Base-by-base conservation (phyloP, 2,888 invertebrate species). In the Volucella inflata region DNA sequence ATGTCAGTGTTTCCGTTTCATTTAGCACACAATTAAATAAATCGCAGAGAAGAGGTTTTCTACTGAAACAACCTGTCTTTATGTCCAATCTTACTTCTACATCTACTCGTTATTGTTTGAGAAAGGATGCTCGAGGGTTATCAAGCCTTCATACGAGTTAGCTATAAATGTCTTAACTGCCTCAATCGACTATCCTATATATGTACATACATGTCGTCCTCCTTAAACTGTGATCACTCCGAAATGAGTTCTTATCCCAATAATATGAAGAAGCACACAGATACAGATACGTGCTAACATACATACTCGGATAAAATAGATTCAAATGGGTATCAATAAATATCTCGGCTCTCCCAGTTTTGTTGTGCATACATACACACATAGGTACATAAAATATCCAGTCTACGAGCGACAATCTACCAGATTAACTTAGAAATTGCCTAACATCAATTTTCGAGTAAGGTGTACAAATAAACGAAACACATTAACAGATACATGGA, bases 1-100 rank as follows among this genome's bases (percentile, higher is more conserved):
- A 76, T 81, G 78, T 74, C 82, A 62, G 79, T 80, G 89, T 91
- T 90, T 89, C 90, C 90, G 89, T 90, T 89, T 90, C 91, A 90
- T 91, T 91, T 91, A 89, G 90, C 90, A 91, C 90, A 90, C 90
- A 91, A 91, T 91, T 90, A 90, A 90, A 89, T 91, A 84, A 80
- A 84, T 84, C 84, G 84, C 70, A 71, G 75, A 71, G 75, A 80
- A 70, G 57, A 70, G 70, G 57, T 67, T 71, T 75, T 76, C 36
- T 50, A 60, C 46, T 60, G 48, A 38, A 57, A 76, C 38, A 80
- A 71, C 80, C 75, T 65, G 70, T 74, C 53, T 59, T 17, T 36
- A 10, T 30, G 42, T 38, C 53, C 50, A 8, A 55, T 57, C 59
- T 16, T 59, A n/a, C 4, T 10, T 36, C 60, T 67, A 48, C 50